Evolutionary conservation across 2,888 invertebrate genomes (phyloP), one percentile per base, ranked within the genome.

Genomic region (Hirtodrosophila alboralis): DNA sequence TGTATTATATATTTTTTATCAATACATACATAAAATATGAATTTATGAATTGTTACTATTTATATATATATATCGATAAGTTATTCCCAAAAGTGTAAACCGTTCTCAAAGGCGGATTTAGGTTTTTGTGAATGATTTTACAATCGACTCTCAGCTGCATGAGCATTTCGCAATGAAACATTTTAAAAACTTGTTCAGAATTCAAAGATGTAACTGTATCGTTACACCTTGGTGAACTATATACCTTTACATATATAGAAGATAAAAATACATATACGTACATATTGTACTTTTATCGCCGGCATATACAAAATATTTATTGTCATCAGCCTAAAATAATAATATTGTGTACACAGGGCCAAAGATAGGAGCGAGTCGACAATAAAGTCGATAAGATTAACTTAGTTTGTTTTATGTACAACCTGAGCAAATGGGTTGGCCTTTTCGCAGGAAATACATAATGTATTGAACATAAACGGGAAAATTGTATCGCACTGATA

Each of bases 401-500:
- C 28, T 45, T 56, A 51, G 66, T 73, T 76, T 78, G 83, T 67
- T 78, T 64, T 64, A 66, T 83, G 64, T 79, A 62, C 67, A 53
- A 52, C 16, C 37, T 47, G 34, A 51, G 43, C 33, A 65, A 65
- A 61, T 47, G 40, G 38, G 63, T 47, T 40, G 58, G 38, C n/a
- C n/a, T n/a, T n/a, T n/a, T 23, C 31, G 23, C 31, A 56, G 33
- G 7, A 34, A 52, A 28, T 33, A 31, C 7, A 26, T 7, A 34
- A 41, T 30, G 23, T 34, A 40, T 14, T 27, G 53, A 45, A 56
- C 28, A 66, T 40, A 36, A 31, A 48, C n/a, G 12, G n/a, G 12
- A 52, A 43, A 37, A 51, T 33, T 61, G 34, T 58, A 59, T 53
- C 31, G 49, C 40, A 36, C 48, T 59, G 75, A 77, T 80, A 80